These are phyloP conservation scores for Anhinga rufa DNA, from an alignment of 2,113 vertebrate genomes.

Conservation along the genomic window DNA sequence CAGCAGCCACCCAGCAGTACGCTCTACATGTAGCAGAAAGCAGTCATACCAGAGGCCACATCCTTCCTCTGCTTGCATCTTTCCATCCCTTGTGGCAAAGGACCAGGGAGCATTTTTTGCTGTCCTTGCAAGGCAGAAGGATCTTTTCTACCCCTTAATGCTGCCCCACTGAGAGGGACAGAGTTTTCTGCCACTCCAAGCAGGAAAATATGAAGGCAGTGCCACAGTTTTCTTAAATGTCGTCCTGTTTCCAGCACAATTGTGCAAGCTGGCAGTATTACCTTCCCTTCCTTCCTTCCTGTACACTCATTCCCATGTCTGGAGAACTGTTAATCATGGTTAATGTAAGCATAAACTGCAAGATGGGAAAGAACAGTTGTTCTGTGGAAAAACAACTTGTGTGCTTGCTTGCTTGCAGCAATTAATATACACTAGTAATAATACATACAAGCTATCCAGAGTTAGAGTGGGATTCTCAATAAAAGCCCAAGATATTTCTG, in stretches of 20 bases:
- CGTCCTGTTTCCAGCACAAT: constrained; percentile 23
- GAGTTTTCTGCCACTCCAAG: background rate
- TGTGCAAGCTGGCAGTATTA: constrained; percentile 34
- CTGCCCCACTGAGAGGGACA: background rate
- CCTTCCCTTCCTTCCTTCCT: constrained; percentile 59
- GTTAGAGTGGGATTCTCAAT: background rate
- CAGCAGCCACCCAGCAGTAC: background rate
- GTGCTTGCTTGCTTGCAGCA: background rate
- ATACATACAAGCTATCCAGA: background rate
- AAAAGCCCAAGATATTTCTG: background rate
- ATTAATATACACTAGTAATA: background rate
- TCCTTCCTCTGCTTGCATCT: background rate
- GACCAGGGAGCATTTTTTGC: background rate
- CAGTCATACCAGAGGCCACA: background rate
- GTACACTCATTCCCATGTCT: constrained; percentile 15
- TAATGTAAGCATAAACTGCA: constrained; percentile 19
- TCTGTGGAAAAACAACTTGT: background rate
- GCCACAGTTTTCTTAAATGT: constrained; percentile 8
- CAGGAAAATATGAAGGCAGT: background rate
- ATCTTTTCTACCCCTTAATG: background rate
- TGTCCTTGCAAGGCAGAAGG: background rate
- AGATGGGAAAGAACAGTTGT: background rate
- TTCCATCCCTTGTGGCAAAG: constrained; percentile 8
- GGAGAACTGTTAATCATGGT: constrained; percentile 6
- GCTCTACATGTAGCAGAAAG: background rate